Percentiles rank a stretch among this genome's conserved stretches.
These are phyloP conservation scores for Hyposmocoma kahamanoa DNA, from an alignment of 1,140 invertebrate genomes.

Conservation along the genomic window DNA sequence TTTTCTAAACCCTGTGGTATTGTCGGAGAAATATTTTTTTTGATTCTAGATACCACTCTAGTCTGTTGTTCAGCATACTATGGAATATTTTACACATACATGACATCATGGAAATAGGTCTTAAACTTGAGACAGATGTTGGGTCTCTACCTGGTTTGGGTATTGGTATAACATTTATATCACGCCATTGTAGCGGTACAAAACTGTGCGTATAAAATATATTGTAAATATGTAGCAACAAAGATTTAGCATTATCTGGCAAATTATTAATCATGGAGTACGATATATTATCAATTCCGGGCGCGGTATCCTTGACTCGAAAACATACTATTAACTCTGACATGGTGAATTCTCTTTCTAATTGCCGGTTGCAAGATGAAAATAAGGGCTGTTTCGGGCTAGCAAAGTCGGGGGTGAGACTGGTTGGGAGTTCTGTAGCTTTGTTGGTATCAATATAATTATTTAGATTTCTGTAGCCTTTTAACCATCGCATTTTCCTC, in stretches of 20 bases:
- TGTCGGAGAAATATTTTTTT: slow-evolving; percentile 1
- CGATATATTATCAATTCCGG: slow-evolving; percentile 9
- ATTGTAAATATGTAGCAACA: slow-evolving; percentile 3
- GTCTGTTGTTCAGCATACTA: not conserved
- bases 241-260: slow-evolving; percentile 1
- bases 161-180: slow-evolving; percentile 30
- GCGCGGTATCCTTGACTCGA: slow-evolving; percentile 7
- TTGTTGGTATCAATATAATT: not conserved
- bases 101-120: slow-evolving; percentile 30
- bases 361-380: not conserved
- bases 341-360: not conserved
- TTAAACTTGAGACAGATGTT: slow-evolving; percentile 11
- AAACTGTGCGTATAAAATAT: not conserved
- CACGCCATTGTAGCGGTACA: slow-evolving; percentile 29
- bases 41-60: slow-evolving; percentile 11
- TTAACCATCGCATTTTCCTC: not conserved
- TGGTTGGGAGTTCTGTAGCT: not conserved
- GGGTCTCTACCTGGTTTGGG: slow-evolving; percentile 21
- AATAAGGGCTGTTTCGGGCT: not conserved
- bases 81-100: slow-evolving; percentile 22
- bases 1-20: slow-evolving; percentile 8
- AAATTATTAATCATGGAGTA: slow-evolving; percentile 12
- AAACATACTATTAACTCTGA: not conserved
- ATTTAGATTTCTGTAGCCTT: not conserved
- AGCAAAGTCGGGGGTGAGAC: slow-evolving; percentile 23